These are phyloP conservation scores for Phylloscopus trochilus DNA, from an alignment of 2,113 vertebrate species.

Conservation along the genomic window DNA sequence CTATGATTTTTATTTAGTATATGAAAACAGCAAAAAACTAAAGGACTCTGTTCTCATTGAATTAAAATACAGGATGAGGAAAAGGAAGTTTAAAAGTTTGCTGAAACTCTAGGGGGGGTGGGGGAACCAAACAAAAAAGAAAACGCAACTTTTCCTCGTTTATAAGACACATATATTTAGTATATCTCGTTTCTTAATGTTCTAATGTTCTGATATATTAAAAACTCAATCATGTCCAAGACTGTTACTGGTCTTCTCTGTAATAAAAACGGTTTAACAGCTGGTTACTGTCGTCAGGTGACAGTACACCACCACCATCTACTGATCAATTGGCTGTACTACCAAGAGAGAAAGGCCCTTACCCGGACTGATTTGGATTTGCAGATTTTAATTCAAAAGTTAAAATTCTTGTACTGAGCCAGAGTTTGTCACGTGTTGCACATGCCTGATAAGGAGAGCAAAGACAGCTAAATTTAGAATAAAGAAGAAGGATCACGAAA, in stretches of 20 bases:
- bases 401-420: not conserved
- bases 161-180: not conserved
- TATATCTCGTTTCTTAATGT: not conserved
- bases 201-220: not conserved
- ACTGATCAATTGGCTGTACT: conserved; percentile 27
- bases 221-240: not conserved
- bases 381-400: not conserved
- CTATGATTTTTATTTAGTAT: not conserved
- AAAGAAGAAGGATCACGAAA: not conserved
- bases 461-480: not conserved
- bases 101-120: accelerated
- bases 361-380: not conserved
- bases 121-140: not conserved
- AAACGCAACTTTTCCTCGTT: not conserved
- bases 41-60: not conserved
- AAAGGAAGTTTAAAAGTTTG: not conserved
- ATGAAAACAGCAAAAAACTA: not conserved
- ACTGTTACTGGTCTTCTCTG: not conserved
- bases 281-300: not conserved
- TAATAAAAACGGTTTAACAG: not conserved
- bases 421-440: not conserved
- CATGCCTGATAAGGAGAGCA: not conserved
- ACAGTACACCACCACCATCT: conserved; percentile 60
- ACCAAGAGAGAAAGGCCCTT: not conserved
- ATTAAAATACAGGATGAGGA: not conserved